These are phyloP conservation scores for Acromyrmex charruanus DNA, from an alignment of 1,140 invertebrate species.

Conservation along the genomic window DNA sequence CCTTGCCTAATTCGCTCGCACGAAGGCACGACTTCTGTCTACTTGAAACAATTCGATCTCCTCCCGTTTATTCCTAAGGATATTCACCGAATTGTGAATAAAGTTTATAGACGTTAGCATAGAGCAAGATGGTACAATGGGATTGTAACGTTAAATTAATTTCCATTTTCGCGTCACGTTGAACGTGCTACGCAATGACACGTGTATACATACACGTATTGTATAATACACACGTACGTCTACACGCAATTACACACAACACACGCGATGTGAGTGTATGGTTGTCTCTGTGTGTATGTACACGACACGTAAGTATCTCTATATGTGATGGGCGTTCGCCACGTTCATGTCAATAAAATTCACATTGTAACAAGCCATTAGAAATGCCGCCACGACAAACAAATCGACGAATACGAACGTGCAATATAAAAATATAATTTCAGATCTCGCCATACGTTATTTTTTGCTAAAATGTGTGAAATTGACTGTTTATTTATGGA, in stretches of 20 bases:
- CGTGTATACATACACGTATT: conserved; percentile 26
- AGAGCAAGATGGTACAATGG: conserved; percentile 20
- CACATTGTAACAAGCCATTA: conserved; percentile 23
- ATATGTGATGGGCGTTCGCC: conserved; percentile 59
- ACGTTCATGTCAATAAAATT: conserved; percentile 61
- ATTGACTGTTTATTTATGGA: not conserved
- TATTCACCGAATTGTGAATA: not conserved
- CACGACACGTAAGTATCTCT: conserved; percentile 33
- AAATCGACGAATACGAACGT: not conserved
- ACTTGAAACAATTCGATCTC: not conserved
- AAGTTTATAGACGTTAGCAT: conserved; percentile 38
- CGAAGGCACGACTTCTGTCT: not conserved
- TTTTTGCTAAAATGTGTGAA: not conserved
- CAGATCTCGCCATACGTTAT: not conserved
- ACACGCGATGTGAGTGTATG: conserved; percentile 22
- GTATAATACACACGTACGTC: conserved; percentile 54
- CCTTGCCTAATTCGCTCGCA: not conserved
- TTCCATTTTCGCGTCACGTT: conserved; percentile 67
- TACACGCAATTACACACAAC: conserved; percentile 26
- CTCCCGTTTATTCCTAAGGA: conserved; percentile 1
- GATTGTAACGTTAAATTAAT: conserved; percentile 43
- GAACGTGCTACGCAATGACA: conserved; percentile 61
- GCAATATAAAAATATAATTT: not conserved
- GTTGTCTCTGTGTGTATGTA: conserved; percentile 42
- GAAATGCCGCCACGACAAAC: conserved; percentile 8